Conservation (phyloP, 2,797 vertebrate genomes). For the Miichthys miiuy region DNA sequence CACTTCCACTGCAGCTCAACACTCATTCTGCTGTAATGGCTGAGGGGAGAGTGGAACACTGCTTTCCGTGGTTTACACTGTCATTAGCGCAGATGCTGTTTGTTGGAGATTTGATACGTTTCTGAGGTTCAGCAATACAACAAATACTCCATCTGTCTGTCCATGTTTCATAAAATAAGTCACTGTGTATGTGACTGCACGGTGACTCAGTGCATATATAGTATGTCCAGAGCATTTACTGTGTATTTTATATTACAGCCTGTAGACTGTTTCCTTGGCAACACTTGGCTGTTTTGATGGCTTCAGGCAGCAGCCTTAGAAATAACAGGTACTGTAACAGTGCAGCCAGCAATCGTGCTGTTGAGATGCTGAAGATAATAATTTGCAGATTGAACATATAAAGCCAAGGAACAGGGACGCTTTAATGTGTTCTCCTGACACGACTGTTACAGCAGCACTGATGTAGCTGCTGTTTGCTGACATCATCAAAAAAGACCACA, state of each 20-base stretch:
- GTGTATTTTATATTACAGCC: not conserved
- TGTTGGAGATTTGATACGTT: not conserved
- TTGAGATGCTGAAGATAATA: constrained; percentile 40
- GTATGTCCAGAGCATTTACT: constrained; percentile 5
- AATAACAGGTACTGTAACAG: constrained; percentile 40
- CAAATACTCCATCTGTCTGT: not conserved
- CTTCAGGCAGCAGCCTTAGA: constrained; percentile 51
- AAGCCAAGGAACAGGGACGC: not conserved
- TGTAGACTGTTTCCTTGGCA: constrained; percentile 63
- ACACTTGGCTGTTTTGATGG: constrained; percentile 54
- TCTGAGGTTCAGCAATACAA: not conserved
- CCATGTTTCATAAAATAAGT: constrained; percentile 7
- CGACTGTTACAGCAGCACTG: not conserved
- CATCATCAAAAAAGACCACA: not conserved
- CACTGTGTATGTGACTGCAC: not conserved
- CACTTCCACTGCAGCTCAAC: constrained; percentile 61
- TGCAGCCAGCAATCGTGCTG: constrained; percentile 25
- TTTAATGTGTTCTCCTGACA: constrained; percentile 14
- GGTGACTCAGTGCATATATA: not conserved
- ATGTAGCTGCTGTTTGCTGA: not conserved
- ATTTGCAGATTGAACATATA: constrained; percentile 23
- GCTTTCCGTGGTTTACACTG: constrained; percentile 9
- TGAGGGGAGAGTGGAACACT: constrained; percentile 20
- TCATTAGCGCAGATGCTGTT: constrained; percentile 19
- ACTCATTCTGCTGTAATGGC: constrained; percentile 32